Percentiles rank a stretch among this genome's conserved stretches.
phyloP scores from a whole-genome alignment of 2,797 vertebrate genomes.

The Dallia pectoralis region DNA sequence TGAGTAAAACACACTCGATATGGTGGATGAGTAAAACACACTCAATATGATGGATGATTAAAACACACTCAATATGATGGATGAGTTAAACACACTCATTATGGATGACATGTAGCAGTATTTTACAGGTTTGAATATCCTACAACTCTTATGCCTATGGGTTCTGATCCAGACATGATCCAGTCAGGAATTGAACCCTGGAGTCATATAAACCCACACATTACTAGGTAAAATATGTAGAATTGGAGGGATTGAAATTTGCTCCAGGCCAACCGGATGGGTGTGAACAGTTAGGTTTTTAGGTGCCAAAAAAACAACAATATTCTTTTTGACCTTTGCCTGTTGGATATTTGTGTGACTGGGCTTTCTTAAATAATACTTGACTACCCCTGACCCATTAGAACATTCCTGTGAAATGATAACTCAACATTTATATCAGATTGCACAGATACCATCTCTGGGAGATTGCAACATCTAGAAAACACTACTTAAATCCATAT shows the following conservation, averaged over 20 bases:
- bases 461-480: conserved; percentile 5
- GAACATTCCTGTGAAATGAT: conserved; percentile 6
- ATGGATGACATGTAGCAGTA: not conserved
- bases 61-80: too few species aligned
- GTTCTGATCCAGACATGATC: too few species aligned
- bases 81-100: not conserved
- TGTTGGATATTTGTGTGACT: too few species aligned
- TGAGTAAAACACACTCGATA: not conserved
- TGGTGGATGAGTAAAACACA: not conserved
- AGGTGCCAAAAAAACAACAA: too few species aligned
- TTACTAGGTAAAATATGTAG: too few species aligned
- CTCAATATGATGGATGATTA: not conserved
- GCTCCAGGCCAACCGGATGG: too few species aligned
- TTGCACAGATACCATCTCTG: not conserved
- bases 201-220: too few species aligned
- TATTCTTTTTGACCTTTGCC: too few species aligned
- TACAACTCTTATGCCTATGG: not conserved
- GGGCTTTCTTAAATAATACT: too few species aligned
- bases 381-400: not conserved
- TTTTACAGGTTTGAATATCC: not conserved
- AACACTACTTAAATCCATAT: conserved; percentile 4
- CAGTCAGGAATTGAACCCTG: too few species aligned
- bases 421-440: not conserved
- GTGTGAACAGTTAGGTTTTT: too few species aligned
- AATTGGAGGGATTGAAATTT: too few species aligned